These are phyloP conservation scores for Coluber constrictor DNA, from an alignment of 2,797 vertebrate genomes.

Conservation along the genomic window DNA sequence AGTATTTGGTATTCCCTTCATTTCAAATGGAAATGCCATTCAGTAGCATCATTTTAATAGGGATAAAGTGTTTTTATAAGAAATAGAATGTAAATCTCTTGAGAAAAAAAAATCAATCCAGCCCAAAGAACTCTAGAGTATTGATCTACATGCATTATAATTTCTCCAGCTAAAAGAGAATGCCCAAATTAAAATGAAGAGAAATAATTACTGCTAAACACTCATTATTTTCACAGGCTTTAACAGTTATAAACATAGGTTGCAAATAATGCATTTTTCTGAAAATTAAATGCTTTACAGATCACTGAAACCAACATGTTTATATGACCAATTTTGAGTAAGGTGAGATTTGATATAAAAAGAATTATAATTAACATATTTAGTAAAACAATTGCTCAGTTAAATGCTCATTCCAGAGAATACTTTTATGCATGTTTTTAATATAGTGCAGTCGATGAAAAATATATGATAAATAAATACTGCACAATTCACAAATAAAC, in stretches of 20 bases:
- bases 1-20: constrained; percentile 74
- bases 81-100: constrained; percentile 72
- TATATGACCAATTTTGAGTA: not conserved
- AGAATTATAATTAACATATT: not conserved
- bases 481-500: not conserved
- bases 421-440: constrained; percentile 9
- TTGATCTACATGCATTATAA: constrained; percentile 67
- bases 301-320: not conserved
- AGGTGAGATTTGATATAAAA: not conserved
- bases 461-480: not conserved
- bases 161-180: constrained; percentile 65
- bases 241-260: constrained; percentile 50
- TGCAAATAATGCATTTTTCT: constrained; percentile 41
- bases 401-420: constrained; percentile 10
- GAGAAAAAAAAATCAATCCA: constrained; percentile 72
- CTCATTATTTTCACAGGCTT: constrained; percentile 44
- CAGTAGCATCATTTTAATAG: constrained; percentile 70
- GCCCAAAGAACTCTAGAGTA: constrained; percentile 63
- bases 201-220: constrained; percentile 53
- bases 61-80: constrained; percentile 65
- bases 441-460: not conserved
- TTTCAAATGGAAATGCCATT: constrained; percentile 76
- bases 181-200: constrained; percentile 57
- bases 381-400: not conserved
- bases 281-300: constrained; percentile 28